phyloP scores from a whole-genome alignment of 2,797 vertebrate genomes.

The Epinephelus malabaricus region DNA sequence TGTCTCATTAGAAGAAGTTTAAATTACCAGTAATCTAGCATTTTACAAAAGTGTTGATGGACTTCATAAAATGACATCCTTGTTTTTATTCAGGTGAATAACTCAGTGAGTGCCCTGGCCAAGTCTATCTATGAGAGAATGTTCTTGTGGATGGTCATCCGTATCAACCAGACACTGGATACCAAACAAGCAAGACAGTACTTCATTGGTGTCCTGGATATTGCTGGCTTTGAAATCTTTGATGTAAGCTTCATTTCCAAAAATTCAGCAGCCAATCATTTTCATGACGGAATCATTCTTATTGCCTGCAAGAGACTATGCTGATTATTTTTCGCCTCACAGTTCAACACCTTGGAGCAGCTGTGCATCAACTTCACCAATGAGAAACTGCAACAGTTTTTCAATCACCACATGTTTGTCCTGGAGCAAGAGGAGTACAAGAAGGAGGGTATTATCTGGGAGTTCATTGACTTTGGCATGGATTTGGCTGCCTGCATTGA shows the following conservation, averaged over 20 bases:
- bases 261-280: background rate
- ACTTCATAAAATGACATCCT: background rate
- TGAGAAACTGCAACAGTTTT: conserved; percentile 87
- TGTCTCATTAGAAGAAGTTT: too few species aligned
- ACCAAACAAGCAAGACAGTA: conserved; percentile 92
- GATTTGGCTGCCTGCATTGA: conserved; percentile 90
- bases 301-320: background rate
- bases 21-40: too few species aligned
- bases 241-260: conserved; percentile 80
- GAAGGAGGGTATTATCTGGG: conserved; percentile 87
- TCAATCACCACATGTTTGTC: conserved; percentile 87
- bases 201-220: conserved; percentile 94
- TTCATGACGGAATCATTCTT: background rate
- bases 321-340: conserved; percentile 1
- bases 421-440: conserved; percentile 88
- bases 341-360: conserved; percentile 81
- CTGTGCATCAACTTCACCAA: conserved; percentile 88
- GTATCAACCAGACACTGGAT: conserved; percentile 93
- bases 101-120: conserved; percentile 89
- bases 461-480: conserved; percentile 89
- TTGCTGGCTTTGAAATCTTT: conserved; percentile 96
- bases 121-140: conserved; percentile 93
- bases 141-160: conserved; percentile 96
- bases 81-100: conserved; percentile 84
- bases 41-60: background rate